phyloP scores from a whole-genome alignment of 2,888 invertebrate species.

The Corythucha ciliata region DNA sequence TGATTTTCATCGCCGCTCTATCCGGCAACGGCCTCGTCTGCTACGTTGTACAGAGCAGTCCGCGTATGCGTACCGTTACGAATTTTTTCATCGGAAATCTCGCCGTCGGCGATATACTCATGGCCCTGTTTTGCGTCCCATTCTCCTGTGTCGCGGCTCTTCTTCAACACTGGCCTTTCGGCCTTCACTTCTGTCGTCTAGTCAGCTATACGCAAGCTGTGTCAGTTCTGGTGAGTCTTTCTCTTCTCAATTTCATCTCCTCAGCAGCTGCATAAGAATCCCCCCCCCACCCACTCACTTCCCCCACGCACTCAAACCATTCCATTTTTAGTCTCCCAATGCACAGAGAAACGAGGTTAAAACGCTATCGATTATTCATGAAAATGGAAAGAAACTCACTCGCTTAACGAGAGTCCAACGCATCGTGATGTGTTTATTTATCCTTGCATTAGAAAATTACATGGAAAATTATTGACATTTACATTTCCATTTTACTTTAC shows the following conservation, averaged over 20 bases:
- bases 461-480: too few relatives aligned
- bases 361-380: too few relatives aligned
- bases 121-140: constrained; percentile 84
- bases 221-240: constrained; percentile 50
- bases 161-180: constrained; percentile 82
- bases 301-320: too few relatives aligned
- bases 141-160: constrained; percentile 76
- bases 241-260: neutral
- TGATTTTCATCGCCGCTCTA: constrained; percentile 60
- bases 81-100: constrained; percentile 86
- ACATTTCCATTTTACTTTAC: too few relatives aligned
- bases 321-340: too few relatives aligned
- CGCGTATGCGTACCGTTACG: constrained; percentile 83
- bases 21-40: constrained; percentile 72
- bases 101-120: constrained; percentile 79
- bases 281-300: too few relatives aligned
- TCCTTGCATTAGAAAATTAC: too few relatives aligned
- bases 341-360: too few relatives aligned
- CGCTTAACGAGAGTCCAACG: too few relatives aligned
- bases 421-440: too few relatives aligned
- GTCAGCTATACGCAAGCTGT: constrained; percentile 53
- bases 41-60: constrained; percentile 72
- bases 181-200: constrained; percentile 65
- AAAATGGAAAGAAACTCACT: too few relatives aligned
- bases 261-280: too few relatives aligned